These are phyloP conservation scores for Atta texana DNA, from an alignment of 1,140 invertebrate genomes.

Conservation along the genomic window DNA sequence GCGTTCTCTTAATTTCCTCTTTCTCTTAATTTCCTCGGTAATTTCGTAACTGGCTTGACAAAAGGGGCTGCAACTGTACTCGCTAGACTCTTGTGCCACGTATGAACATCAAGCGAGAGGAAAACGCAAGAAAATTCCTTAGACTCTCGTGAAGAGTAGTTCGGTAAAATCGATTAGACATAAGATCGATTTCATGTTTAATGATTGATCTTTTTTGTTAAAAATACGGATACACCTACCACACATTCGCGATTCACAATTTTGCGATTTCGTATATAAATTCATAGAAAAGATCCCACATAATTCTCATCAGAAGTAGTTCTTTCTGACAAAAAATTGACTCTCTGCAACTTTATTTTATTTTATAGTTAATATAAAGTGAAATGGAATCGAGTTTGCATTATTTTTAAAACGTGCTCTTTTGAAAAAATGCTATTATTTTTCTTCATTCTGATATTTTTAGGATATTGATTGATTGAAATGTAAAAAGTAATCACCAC, in stretches of 20 bases:
- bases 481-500: too few relatives aligned
- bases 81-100: constrained; percentile 11
- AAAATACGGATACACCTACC: neutral
- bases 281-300: neutral
- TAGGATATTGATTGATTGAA: too few relatives aligned
- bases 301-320: neutral
- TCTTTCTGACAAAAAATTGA: too few relatives aligned
- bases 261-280: neutral
- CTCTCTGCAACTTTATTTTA: too few relatives aligned
- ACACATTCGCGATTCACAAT: neutral
- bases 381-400: too few relatives aligned
- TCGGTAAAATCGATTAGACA: neutral
- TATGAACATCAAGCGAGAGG: constrained; percentile 4
- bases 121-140: neutral
- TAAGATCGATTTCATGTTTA: neutral
- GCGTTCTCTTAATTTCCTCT: constrained; percentile 80
- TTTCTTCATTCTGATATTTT: too few relatives aligned
- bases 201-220: neutral
- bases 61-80: constrained; percentile 41
- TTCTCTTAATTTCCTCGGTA: constrained; percentile 81
- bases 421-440: too few relatives aligned
- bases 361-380: too few relatives aligned
- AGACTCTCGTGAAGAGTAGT: neutral
- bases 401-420: too few relatives aligned
- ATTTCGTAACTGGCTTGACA: constrained; percentile 70